Evolutionary conservation across 2,888 invertebrate species (phyloP).

Genomic region (Machimus rusticus): DNA sequence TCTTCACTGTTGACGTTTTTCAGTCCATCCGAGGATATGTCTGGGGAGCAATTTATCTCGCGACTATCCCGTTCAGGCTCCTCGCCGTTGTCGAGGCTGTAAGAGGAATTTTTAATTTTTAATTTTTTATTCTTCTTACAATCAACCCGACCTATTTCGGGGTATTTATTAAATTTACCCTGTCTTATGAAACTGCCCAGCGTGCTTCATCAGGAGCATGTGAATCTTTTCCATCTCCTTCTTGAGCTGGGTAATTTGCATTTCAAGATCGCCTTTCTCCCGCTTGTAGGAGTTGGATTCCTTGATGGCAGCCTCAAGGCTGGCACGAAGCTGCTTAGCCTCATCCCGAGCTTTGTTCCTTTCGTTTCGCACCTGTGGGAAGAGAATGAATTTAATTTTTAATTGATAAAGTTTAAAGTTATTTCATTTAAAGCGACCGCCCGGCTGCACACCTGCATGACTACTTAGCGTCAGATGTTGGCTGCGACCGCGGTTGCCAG

Average conservation of each 20-base stretch:
- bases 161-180: slow-evolving; percentile 49
- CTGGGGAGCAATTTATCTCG: slow-evolving; percentile 61
- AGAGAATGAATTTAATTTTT: background rate
- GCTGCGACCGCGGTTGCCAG: background rate
- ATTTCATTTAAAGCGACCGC: background rate
- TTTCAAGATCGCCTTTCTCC: slow-evolving; percentile 80
- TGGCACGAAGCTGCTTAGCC: slow-evolving; percentile 80
- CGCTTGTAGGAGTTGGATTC: slow-evolving; percentile 77
- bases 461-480: background rate
- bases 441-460: background rate
- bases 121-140: background rate
- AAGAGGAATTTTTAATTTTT: background rate
- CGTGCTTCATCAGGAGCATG: slow-evolving; percentile 71
- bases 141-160: background rate
- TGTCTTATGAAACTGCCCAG: slow-evolving; percentile 71
- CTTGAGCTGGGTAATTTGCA: slow-evolving; percentile 78
- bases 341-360: slow-evolving; percentile 93
- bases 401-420: background rate
- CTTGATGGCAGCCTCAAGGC: slow-evolving; percentile 80
- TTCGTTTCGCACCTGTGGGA: slow-evolving; percentile 78
- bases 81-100: slow-evolving; percentile 54
- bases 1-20: slow-evolving; percentile 63
- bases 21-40: slow-evolving; percentile 62
- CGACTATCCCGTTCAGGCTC: slow-evolving; percentile 61
- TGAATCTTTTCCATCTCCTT: slow-evolving; percentile 84